Conservation (phyloP, 2,113 vertebrate species). For the Boulengeromyrus knoepffleri region DNA sequence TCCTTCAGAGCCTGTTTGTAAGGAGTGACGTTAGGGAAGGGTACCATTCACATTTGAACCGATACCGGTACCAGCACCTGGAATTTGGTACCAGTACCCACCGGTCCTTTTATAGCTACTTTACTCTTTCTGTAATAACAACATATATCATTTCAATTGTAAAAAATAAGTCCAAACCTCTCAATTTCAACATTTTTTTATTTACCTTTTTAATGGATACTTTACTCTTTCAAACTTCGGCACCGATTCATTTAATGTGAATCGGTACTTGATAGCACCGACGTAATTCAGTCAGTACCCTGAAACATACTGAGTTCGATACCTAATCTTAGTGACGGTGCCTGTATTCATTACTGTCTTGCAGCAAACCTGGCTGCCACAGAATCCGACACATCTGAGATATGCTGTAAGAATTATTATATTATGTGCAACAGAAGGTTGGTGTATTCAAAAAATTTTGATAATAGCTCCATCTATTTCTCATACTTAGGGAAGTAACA, state of each 20-base stretch:
- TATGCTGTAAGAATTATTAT: neutral
- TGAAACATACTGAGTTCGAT: neutral
- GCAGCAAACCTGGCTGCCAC: neutral
- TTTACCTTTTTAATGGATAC: neutral
- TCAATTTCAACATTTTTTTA: neutral
- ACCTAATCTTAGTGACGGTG: neutral
- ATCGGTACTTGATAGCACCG: neutral
- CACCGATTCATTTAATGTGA: neutral
- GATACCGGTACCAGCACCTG: neutral
- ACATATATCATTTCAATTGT: neutral
- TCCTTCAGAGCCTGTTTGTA: neutral
- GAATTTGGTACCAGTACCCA: neutral
- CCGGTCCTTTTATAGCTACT: neutral
- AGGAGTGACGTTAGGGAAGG: neutral
- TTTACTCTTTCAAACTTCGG: neutral
- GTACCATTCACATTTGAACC: neutral
- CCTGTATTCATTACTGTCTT: neutral
- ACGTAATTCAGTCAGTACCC: neutral
- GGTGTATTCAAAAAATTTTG: neutral
- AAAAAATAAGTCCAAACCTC: neutral
- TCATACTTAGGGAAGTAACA: neutral
- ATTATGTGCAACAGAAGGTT: neutral
- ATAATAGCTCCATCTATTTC: neutral
- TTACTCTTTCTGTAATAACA: neutral
- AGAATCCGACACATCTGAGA: neutral